Percentiles rank a stretch among this genome's conserved stretches.
Evolutionary conservation across 2,888 invertebrate genomes (phyloP).

Genomic region (Rhimphoctona megacephalus): DNA sequence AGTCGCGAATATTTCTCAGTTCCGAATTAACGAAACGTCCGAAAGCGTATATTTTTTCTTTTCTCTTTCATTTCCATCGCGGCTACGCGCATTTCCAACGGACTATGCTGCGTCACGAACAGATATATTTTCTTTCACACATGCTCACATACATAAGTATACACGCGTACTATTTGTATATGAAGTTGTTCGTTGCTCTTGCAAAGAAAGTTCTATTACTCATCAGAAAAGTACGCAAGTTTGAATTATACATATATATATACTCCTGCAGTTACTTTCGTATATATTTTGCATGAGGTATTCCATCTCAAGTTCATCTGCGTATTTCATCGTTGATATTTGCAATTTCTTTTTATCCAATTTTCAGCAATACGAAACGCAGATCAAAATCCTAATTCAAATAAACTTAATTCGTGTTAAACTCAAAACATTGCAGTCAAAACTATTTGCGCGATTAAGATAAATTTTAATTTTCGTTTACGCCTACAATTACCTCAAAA

Average conservation of each 20-base stretch:
- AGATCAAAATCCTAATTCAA: too few relatives aligned
- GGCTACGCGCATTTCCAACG: slow-evolving; percentile 29
- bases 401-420: neutral
- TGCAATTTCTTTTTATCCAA: neutral
- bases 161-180: neutral
- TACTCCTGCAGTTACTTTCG: neutral
- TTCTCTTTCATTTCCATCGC: slow-evolving; percentile 25
- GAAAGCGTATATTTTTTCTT: slow-evolving; percentile 44
- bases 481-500: neutral
- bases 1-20: slow-evolving; percentile 51
- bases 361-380: neutral
- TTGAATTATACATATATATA: slow-evolving; percentile 21
- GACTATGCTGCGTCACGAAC: neutral
- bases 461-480: neutral
- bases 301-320: neutral
- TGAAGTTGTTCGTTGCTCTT: slow-evolving; percentile 7
- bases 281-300: slow-evolving; percentile 4
- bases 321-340: neutral
- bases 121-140: neutral
- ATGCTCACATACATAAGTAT: neutral
- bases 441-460: neutral
- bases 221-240: slow-evolving; percentile 6
- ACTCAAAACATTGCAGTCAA: neutral
- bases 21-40: slow-evolving; percentile 54
- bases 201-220: slow-evolving; percentile 25